Conservation (phyloP, 2,113 vertebrate genomes). For the Scomber colias region DNA sequence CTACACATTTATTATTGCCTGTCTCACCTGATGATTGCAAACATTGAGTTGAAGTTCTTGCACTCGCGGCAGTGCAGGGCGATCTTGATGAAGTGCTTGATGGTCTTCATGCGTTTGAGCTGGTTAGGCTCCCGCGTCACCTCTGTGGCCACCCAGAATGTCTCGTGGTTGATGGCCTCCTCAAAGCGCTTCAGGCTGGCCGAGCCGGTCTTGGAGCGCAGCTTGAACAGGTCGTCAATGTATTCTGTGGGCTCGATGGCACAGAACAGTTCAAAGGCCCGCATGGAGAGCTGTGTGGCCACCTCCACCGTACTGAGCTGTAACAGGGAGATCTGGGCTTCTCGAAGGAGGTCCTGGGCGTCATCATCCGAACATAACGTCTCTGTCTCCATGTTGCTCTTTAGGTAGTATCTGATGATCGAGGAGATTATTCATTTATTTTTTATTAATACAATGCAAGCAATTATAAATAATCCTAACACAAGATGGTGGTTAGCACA, state of each 20-base stretch:
- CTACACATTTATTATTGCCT: neutral
- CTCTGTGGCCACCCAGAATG: constrained; percentile 98
- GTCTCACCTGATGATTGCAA: constrained; percentile 97
- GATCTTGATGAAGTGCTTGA: constrained; percentile 99
- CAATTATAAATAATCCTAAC: too few species aligned
- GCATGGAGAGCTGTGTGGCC: constrained; percentile 97
- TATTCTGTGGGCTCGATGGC: constrained; percentile 98
- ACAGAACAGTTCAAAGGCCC: constrained; percentile 96
- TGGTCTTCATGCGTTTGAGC: constrained; percentile 97
- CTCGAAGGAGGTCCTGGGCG: constrained; percentile 94
- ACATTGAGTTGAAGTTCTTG: constrained; percentile 99
- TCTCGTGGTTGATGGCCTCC: constrained; percentile 98
- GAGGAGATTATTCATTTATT: neutral
- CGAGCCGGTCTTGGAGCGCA: constrained; percentile 90
- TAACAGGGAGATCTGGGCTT: constrained; percentile 93
- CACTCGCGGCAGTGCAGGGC: constrained; percentile 98
- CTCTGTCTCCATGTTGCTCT: constrained; percentile 99
- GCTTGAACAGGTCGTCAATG: constrained; percentile 97
- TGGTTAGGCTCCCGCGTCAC: constrained; percentile 96
- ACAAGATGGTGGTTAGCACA: too few species aligned
- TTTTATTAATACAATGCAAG: neutral
- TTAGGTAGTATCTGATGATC: constrained; percentile 92
- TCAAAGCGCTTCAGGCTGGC: constrained; percentile 96
- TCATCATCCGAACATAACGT: constrained; percentile 98
- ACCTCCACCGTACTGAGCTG: constrained; percentile 98